Evolutionary conservation across 2,113 vertebrate genomes (phyloP).

Genomic region (Gymnorhina tibicen): DNA sequence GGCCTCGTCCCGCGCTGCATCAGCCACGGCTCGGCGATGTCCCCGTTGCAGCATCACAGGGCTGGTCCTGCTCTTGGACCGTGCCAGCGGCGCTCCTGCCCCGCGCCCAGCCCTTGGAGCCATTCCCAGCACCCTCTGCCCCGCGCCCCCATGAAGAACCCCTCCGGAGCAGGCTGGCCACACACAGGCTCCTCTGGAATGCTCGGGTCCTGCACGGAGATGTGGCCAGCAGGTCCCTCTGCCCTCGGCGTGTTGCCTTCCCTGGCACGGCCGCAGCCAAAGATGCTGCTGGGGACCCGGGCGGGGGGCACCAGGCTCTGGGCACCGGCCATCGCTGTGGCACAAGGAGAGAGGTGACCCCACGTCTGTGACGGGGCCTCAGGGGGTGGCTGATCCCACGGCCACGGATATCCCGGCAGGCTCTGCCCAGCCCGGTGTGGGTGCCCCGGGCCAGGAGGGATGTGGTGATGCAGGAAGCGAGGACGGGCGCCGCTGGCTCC

Average conservation of each 20-base stretch:
- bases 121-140: neutral
- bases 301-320: fast-evolving
- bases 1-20: neutral
- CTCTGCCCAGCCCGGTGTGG: neutral
- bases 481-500: neutral
- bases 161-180: neutral
- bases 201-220: neutral
- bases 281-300: neutral
- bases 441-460: neutral
- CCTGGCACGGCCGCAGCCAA: neutral
- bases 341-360: neutral
- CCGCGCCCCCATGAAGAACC: fast-evolving
- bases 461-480: neutral
- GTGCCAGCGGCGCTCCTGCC: neutral
- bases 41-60: fast-evolving
- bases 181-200: fast-evolving
- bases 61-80: fast-evolving
- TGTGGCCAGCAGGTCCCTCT: neutral
- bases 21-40: neutral
- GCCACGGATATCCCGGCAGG: fast-evolving
- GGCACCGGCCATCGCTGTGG: fast-evolving
- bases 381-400: neutral
- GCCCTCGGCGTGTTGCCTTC: fast-evolving
- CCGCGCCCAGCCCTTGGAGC: fast-evolving
- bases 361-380: fast-evolving